A percentile compares a stretch with the other conserved stretches of the same genome.
Evolutionary conservation across 2,113 vertebrate species (phyloP).

Genomic region (Siphamia tubifer): DNA sequence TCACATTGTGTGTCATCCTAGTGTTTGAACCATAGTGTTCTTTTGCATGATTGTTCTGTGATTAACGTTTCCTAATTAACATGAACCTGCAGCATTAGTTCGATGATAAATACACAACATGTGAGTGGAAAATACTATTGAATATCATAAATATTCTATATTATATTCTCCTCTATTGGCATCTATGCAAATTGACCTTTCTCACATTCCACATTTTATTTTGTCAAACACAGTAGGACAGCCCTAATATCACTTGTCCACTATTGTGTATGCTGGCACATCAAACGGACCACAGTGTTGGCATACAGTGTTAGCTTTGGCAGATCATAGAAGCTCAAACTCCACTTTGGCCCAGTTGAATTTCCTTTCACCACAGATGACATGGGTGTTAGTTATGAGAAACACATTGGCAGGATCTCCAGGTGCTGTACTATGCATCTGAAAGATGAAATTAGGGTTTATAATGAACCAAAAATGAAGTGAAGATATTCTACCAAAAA

Average conservation of each 20-base stretch:
- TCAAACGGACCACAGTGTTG: background rate
- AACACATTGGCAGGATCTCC: too few species aligned
- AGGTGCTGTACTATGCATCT: too few species aligned
- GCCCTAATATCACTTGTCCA: too few species aligned
- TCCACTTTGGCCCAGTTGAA: background rate
- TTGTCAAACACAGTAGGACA: slow-evolving; percentile 15
- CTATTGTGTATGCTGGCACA: slow-evolving; percentile 7
- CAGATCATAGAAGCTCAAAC: slow-evolving; percentile 11
- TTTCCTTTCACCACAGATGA: too few species aligned
- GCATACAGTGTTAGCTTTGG: slow-evolving; percentile 10
- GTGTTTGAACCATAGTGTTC: background rate
- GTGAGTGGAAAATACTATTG: too few species aligned
- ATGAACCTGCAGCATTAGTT: background rate
- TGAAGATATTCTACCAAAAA: too few species aligned
- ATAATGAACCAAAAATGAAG: too few species aligned
- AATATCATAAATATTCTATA: background rate
- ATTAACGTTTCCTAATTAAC: too few species aligned
- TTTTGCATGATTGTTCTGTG: background rate
- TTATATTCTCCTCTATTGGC: background rate
- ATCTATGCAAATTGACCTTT: background rate
- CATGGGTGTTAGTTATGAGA: too few species aligned
- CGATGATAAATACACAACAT: background rate
- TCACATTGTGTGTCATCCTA: slow-evolving; percentile 1
- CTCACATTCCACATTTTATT: slow-evolving; percentile 2
- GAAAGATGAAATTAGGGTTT: too few species aligned